A percentile compares a stretch with the other conserved stretches of the same genome.
Conservation (phyloP, 1,140 invertebrate species). For the Tetragnatha versicolor region DNA sequence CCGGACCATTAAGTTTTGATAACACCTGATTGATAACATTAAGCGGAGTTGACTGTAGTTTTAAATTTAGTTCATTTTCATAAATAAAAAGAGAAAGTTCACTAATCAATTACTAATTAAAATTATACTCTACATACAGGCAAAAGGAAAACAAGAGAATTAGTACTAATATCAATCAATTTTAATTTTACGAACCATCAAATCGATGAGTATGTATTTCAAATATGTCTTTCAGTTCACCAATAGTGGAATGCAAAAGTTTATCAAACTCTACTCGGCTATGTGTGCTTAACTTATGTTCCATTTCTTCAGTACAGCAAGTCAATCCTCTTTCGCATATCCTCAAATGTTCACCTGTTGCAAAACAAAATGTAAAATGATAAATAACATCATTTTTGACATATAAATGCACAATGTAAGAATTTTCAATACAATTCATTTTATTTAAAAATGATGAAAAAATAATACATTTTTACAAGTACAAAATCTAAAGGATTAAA, state of each 20-base stretch:
- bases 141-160: too few relatives aligned
- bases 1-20: too few relatives aligned
- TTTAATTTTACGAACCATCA: too few relatives aligned
- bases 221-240: slow-evolving; percentile 61
- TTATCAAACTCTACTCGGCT: slow-evolving; percentile 64
- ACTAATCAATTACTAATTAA: too few relatives aligned
- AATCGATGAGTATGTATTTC: slow-evolving; percentile 62
- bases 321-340: slow-evolving; percentile 63
- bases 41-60: too few relatives aligned
- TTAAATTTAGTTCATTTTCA: too few relatives aligned
- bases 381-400: background rate
- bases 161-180: too few relatives aligned
- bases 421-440: background rate
- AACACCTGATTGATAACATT: too few relatives aligned
- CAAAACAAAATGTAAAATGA: background rate
- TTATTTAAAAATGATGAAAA: background rate
- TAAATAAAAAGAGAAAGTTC: too few relatives aligned
- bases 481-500: too few relatives aligned
- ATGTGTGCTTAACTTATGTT: slow-evolving; percentile 62
- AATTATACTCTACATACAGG: too few relatives aligned
- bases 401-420: background rate
- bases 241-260: slow-evolving; percentile 60
- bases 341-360: slow-evolving; percentile 61
- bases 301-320: slow-evolving; percentile 66
- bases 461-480: too few relatives aligned